A percentile compares a stretch with the other conserved stretches of the same genome.
Conservation (phyloP, 2,888 invertebrate genomes). For the Drosophila falleni region DNA sequence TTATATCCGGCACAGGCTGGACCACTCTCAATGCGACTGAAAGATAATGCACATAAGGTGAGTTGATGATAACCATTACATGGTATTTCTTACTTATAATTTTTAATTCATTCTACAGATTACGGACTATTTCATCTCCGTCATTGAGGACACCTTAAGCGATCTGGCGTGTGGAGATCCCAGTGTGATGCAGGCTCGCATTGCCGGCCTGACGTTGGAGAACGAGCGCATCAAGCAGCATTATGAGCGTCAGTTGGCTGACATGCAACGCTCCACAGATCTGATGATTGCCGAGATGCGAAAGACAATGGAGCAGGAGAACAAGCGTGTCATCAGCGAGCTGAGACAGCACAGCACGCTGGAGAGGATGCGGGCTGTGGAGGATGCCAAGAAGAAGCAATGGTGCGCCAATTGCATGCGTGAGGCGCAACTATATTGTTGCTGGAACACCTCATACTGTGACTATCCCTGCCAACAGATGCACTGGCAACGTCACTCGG, state of each 20-base stretch:
- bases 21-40: constrained; percentile 87
- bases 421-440: constrained; percentile 96
- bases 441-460: constrained; percentile 98
- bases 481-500: constrained; percentile 92
- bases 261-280: constrained; percentile 89
- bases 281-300: constrained; percentile 90
- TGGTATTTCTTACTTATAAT: neutral
- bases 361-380: constrained; percentile 90
- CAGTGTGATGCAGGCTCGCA: constrained; percentile 86
- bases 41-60: constrained; percentile 88
- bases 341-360: constrained; percentile 88
- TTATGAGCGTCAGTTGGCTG: constrained; percentile 90
- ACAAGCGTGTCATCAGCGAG: constrained; percentile 88
- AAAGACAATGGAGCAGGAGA: constrained; percentile 90
- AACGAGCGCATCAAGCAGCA: constrained; percentile 90
- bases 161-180: constrained; percentile 87
- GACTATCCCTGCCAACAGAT: constrained; percentile 94
- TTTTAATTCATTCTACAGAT: constrained; percentile 85
- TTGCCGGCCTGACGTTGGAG: constrained; percentile 88
- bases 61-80: constrained; percentile 1
- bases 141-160: constrained; percentile 89
- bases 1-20: constrained; percentile 87
- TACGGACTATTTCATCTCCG: constrained; percentile 89
- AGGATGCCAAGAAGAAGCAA: constrained; percentile 93
- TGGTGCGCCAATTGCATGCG: constrained; percentile 96